phyloP scores from a whole-genome alignment of 2,113 vertebrate genomes.

The Mixornis gularis region DNA sequence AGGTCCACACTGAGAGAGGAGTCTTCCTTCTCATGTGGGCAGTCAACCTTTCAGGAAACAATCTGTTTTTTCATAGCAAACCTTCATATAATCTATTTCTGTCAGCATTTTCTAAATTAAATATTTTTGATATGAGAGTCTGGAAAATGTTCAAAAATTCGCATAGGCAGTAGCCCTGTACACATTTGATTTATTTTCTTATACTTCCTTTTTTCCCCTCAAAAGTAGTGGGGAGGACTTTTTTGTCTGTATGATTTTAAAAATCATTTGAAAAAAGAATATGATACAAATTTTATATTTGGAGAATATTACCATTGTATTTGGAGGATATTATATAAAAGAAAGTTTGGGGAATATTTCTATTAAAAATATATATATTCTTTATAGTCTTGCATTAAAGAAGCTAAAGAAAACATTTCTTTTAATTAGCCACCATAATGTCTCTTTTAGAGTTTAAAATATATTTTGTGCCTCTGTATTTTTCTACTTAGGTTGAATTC shows the following conservation, averaged over 20 bases:
- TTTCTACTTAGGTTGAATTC: background rate
- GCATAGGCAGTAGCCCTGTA: accelerated
- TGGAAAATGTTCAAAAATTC: background rate
- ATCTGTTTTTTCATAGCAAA: background rate
- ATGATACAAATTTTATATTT: background rate
- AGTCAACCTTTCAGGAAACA: background rate
- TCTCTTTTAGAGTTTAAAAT: background rate
- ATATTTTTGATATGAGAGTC: background rate
- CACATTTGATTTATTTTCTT: background rate
- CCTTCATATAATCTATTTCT: background rate
- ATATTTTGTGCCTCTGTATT: background rate
- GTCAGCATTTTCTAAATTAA: background rate
- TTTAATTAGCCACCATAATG: background rate
- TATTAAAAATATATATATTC: background rate
- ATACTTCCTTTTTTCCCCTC: accelerated
- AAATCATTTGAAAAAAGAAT: background rate
- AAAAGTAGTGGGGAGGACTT: background rate
- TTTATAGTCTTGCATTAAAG: background rate
- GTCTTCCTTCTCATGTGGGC: background rate
- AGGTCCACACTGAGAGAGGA: background rate
- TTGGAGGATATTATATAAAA: background rate
- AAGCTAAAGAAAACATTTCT: background rate
- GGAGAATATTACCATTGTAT: background rate
- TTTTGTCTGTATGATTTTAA: background rate
- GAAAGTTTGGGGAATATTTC: background rate